Conservation (phyloP, 1,140 invertebrate genomes). For the Drosophila tropicalis region DNA sequence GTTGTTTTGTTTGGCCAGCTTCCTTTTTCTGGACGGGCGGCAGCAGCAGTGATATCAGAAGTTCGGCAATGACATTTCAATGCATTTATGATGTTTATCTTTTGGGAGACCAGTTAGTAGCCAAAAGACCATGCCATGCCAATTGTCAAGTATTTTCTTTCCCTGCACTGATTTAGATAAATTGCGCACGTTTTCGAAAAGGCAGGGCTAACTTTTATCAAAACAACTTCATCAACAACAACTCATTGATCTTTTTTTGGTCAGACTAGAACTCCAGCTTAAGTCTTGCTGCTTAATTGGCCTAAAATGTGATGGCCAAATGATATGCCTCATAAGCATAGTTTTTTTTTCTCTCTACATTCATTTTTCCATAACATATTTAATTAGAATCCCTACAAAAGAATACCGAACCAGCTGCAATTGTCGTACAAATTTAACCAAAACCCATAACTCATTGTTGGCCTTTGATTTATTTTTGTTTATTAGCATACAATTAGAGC, state of each 20-base stretch:
- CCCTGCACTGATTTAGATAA: conserved; percentile 81
- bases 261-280: conserved; percentile 41
- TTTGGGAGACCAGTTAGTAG: conserved; percentile 19
- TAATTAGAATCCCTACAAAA: conserved; percentile 67
- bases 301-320: conserved; percentile 46
- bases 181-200: conserved; percentile 77
- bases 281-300: conserved; percentile 59
- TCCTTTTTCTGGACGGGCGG: conserved; percentile 2
- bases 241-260: conserved; percentile 66
- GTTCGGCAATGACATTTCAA: conserved; percentile 82
- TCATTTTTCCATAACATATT: neutral
- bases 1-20: conserved; percentile 56
- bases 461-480: conserved; percentile 62
- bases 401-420: conserved; percentile 52
- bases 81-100: conserved; percentile 83
- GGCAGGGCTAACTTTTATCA: conserved; percentile 66
- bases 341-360: neutral
- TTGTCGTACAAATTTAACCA: neutral
- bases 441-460: conserved; percentile 62
- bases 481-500: conserved; percentile 80
- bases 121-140: conserved; percentile 66
- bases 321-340: conserved; percentile 51
- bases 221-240: conserved; percentile 55
- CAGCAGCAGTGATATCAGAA: conserved; percentile 59
- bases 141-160: conserved; percentile 61